Conservation (phyloP, 2,797 vertebrate genomes). For the Distichodus sexfasciatus region DNA sequence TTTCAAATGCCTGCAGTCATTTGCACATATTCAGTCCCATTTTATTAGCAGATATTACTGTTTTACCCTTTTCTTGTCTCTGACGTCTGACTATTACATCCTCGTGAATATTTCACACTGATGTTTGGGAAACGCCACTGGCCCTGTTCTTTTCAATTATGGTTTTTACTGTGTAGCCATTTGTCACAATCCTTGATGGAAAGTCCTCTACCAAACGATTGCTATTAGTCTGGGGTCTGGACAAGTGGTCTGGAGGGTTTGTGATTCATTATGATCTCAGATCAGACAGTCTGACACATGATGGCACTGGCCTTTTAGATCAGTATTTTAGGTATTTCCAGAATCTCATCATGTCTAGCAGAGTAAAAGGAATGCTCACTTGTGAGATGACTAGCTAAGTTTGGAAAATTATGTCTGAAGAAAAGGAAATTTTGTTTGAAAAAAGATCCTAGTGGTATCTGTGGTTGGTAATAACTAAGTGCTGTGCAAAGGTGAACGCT, state of each 20-base stretch:
- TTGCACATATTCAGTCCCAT: conserved; percentile 15
- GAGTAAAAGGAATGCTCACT: not conserved
- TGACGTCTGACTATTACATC: conserved; percentile 24
- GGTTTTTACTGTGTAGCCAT: conserved; percentile 34
- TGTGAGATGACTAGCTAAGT: not conserved
- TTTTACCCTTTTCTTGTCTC: conserved; percentile 13
- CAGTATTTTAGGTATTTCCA: conserved; percentile 25
- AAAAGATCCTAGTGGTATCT: too few relatives aligned
- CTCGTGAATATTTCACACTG: conserved; percentile 40
- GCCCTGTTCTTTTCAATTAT: conserved; percentile 40
- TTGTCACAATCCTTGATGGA: conserved; percentile 32
- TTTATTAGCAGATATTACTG: conserved; percentile 23
- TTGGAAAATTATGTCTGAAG: not conserved
- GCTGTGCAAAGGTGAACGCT: not conserved
- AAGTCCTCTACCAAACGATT: conserved; percentile 28
- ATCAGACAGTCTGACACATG: not conserved
- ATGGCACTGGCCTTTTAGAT: conserved; percentile 13
- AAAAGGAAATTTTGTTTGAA: too few relatives aligned
- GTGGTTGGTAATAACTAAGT: too few relatives aligned
- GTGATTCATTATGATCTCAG: conserved; percentile 26
- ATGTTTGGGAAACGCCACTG: conserved; percentile 22
- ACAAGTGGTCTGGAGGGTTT: conserved; percentile 13
- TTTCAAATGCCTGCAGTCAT: not conserved
- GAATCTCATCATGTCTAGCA: not conserved
- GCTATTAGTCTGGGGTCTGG: conserved; percentile 8